These are phyloP conservation scores for Holothuria leucospilota DNA, from an alignment of 53 echinoderm and acorn worm species.

Conservation along the genomic window DNA sequence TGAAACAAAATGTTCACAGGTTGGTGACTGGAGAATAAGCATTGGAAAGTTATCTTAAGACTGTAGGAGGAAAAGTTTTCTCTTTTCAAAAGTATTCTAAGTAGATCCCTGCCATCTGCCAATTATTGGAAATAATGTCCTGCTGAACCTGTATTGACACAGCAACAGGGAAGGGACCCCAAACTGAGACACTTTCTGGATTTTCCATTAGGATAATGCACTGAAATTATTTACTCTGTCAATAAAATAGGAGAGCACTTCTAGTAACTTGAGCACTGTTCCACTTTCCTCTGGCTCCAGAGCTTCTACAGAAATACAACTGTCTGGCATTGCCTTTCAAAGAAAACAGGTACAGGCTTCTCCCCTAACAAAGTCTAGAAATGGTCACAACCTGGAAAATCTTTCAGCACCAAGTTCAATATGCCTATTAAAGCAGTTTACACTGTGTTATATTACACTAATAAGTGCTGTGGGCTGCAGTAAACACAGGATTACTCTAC, in stretches of 20 bases:
- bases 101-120: not conserved
- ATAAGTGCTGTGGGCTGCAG: not conserved
- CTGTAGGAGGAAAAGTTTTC: not conserved
- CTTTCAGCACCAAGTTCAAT: not conserved
- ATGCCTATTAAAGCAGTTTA: not conserved
- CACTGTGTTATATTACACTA: not conserved
- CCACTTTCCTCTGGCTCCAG: slow-evolving; percentile 38
- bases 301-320: not conserved
- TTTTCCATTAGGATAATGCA: slow-evolving; percentile 1
- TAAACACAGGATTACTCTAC: no score
- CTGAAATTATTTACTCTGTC: slow-evolving; percentile 37
- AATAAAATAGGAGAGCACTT: slow-evolving; percentile 33
- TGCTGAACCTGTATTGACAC: slow-evolving; percentile 37
- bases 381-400: not conserved
- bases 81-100: not conserved
- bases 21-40: no score
- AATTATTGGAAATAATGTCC: slow-evolving; percentile 37
- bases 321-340: slow-evolving; percentile 12
- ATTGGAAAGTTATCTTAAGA: not conserved
- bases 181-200: slow-evolving; percentile 24
- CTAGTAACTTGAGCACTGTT: slow-evolving; percentile 36
- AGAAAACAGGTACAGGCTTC: slow-evolving; percentile 33
- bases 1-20: no score
- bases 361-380: slow-evolving; percentile 1
- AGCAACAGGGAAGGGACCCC: slow-evolving; percentile 17